phyloP scores from a whole-genome alignment of 2,888 invertebrate genomes.

The Celastrina argiolus region DNA sequence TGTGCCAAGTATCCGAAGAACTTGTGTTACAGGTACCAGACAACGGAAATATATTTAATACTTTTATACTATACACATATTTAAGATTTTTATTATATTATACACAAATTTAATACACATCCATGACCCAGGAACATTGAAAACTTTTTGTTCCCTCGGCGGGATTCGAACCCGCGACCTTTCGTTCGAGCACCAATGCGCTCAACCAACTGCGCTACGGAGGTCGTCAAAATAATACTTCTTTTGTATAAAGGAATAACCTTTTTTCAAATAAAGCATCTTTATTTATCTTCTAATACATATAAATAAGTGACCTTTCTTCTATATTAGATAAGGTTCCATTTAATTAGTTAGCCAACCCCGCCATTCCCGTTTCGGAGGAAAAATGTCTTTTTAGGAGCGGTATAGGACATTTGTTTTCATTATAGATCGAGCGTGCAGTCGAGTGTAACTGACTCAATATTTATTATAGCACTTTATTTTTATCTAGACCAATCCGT shows the following conservation, averaged over 20 bases:
- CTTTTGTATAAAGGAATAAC: background rate
- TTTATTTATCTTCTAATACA: background rate
- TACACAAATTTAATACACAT: no score
- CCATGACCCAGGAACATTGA: no score
- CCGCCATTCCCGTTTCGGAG: background rate
- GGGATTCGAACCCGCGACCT: no score
- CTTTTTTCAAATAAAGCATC: background rate
- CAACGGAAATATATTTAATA: no score
- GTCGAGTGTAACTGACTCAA: background rate
- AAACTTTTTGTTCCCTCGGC: no score
- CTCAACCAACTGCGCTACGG: no score
- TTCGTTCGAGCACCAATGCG: no score
- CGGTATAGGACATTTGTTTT: background rate
- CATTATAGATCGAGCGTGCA: background rate
- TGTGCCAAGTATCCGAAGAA: no score
- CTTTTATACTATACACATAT: no score
- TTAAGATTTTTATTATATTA: no score
- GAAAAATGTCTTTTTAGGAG: slow-evolving; percentile 10
- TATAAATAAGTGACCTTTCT: slow-evolving; percentile 4
- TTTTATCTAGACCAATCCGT: no score
- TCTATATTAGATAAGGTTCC: background rate
- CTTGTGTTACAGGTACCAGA: no score
- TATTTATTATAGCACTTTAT: slow-evolving; percentile 11
- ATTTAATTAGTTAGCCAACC: slow-evolving; percentile 8
- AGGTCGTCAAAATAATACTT: background rate